Base-by-base conservation (phyloP, 2,888 invertebrate species). In the Ichneumoninae sp. region DNA sequence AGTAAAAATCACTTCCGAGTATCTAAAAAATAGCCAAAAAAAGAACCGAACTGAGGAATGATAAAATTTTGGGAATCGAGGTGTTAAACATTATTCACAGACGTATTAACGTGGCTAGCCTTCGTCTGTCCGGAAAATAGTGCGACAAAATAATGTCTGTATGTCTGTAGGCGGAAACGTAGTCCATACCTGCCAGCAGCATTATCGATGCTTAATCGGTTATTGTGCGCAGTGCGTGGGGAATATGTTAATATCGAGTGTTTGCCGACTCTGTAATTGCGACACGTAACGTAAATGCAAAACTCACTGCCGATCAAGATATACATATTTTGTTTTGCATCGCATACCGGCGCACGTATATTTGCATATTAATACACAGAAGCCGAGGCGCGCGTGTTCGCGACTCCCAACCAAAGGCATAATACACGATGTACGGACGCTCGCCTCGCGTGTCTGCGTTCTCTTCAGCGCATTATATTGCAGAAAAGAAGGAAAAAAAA, bases 141-240 rank as follows among this genome's bases (percentile, higher is more conserved):
- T 22, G 65, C 68, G 71, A 78, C 80, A 83, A 79, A 82, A 85
- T 57, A 80, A 80, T 69, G 75, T 40, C 75, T 66, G 82, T 62
- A 78, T 78, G 76, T 84, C 76, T 82, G 88, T 87, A 87, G 88
- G 86, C 87, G 87, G 87, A 87, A 89, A 82, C 81, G 83, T 86
- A 80, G 40, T 62, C 69, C 52, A 66, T 70, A 65, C 71, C 60
- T 72, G 79, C 82, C 82, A 72, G 72, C 82, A 82, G 82, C 72
- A 80, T 83, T 85, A 86, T 82, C 84, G 80, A 62, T 19, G 76
- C 47, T 78, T 82, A 87, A 87, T 87, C 84, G 76, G 87, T 87
- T 87, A 87, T 87, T 83, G 86, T 86, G 78, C 82, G 76, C 74
- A 70, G 69, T 82, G 84, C 82, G 83, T 80, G 84, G 79, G 76